Evolutionary conservation across 1,140 invertebrate genomes (phyloP).

Genomic region (Acyrthosiphon pisum): DNA sequence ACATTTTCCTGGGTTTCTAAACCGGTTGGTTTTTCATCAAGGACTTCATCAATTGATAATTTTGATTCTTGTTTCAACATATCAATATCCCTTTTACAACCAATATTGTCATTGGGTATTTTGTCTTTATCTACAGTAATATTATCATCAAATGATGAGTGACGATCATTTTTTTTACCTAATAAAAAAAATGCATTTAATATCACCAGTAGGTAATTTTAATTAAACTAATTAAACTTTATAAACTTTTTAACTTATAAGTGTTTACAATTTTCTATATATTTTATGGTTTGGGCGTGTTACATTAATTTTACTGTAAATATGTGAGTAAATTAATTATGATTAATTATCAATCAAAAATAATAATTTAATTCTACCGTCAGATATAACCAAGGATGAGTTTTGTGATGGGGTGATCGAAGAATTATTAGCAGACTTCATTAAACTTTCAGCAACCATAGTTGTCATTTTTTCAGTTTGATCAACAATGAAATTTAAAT

Average conservation of each 20-base stretch:
- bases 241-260: too few species aligned
- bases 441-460: slow-evolving; percentile 83
- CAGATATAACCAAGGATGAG: neutral
- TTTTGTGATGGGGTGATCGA: slow-evolving; percentile 13
- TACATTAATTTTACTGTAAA: too few species aligned
- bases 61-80: slow-evolving; percentile 88
- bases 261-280: too few species aligned
- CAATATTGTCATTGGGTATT: slow-evolving; percentile 67
- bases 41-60: slow-evolving; percentile 87
- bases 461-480: slow-evolving; percentile 98
- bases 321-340: too few species aligned
- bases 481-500: slow-evolving; percentile 97
- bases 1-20: slow-evolving; percentile 65
- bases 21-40: slow-evolving; percentile 77
- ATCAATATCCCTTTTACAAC: slow-evolving; percentile 82
- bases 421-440: slow-evolving; percentile 68
- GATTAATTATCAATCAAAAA: too few species aligned
- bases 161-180: slow-evolving; percentile 84
- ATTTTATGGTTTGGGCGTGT: too few species aligned
- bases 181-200: neutral
- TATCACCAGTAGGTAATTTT: too few species aligned
- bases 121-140: slow-evolving; percentile 93
- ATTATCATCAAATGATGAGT: slow-evolving; percentile 88
- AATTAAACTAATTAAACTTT: too few species aligned
- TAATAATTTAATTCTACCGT: slow-evolving; percentile 13